Percentiles rank a stretch among this genome's conserved stretches.
These are phyloP conservation scores for Hemiscyllium ocellatum DNA, from an alignment of 2,113 vertebrate genomes.

Conservation along the genomic window DNA sequence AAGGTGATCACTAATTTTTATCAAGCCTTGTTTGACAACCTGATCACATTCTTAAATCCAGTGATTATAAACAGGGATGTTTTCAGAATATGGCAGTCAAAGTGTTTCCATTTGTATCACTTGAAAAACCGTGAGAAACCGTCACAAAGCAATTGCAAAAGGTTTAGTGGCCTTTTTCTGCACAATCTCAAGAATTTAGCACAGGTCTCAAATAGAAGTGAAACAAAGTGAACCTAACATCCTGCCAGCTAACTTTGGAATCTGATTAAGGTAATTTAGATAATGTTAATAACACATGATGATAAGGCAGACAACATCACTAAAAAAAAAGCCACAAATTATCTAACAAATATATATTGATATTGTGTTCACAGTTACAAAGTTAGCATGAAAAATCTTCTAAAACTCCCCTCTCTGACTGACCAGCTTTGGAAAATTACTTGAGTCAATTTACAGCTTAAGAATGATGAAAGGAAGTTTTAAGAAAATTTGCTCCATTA, in stretches of 20 bases:
- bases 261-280: not conserved
- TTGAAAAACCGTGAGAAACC: constrained; percentile 1
- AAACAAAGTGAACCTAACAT: not conserved
- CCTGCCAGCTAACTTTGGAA: not conserved
- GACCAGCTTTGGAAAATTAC: constrained; percentile 1
- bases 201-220: not conserved
- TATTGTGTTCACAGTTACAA: not conserved
- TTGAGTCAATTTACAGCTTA: constrained; percentile 40
- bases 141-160: not conserved
- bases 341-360: not conserved
- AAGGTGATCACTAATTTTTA: not conserved
- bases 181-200: not conserved
- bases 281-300: not conserved
- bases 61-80: not conserved
- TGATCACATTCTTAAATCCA: not conserved
- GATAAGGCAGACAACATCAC: not conserved
- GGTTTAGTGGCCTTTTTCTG: not conserved
- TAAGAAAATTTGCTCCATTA: constrained; percentile 55
- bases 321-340: not conserved
- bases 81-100: not conserved
- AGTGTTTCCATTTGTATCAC: not conserved
- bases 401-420: constrained; percentile 12
- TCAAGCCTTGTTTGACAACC: not conserved
- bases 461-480: constrained; percentile 44
- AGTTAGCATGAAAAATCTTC: not conserved